Base-by-base conservation (phyloP, 2,888 invertebrate species). In the Amblyjoppa proteus region DNA sequence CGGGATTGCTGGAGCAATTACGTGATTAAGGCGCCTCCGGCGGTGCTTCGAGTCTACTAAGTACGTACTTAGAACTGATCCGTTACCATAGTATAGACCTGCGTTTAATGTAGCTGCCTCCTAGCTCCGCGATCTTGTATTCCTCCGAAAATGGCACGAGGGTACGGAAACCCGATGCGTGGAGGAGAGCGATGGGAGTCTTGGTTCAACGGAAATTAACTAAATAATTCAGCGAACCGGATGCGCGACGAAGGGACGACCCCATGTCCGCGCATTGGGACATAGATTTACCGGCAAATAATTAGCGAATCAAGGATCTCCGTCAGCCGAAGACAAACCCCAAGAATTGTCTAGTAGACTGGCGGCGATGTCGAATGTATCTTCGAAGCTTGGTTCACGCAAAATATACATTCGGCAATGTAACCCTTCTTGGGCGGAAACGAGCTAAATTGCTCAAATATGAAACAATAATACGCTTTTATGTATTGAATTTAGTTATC, bases 1-100 rank as follows among this genome's bases (percentile, higher is more conserved):
- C 81, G 88, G 92, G 92, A 93, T 93, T 93, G 92, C 90, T 91
- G 93, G 91, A 93, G 92, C 94, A 94, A 94, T 94, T 94, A 94
- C 93, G 87, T 88, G 88, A 88, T 88, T 88, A 88, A 88, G 88
- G 76, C 77, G 88, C 81, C 84, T 81, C 76, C 81, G 81, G 81
- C 78, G 71, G 68, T 28, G 84, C 85, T 61, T 58, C 78, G 77
- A 92, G 93, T 90, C 91, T 82, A 82, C 92, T 93, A 92, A 93
- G 93, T 93, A 93, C 91, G 92, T 93, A 92, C 93, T 93, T 93
- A 92, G 92, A 80, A 87, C 89, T 90, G 90, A 92, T 90, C 90
- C 91, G 89, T 87, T 92, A 92, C 91, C 64, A 16, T 53, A 75
- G 34, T 34, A 34, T 92, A 93, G 92, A 93, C 91, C 91, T 90